Percentiles rank a stretch among this genome's conserved stretches.
Evolutionary conservation across 2,888 invertebrate genomes (phyloP).

Genomic region (Achlya flavicornis): DNA sequence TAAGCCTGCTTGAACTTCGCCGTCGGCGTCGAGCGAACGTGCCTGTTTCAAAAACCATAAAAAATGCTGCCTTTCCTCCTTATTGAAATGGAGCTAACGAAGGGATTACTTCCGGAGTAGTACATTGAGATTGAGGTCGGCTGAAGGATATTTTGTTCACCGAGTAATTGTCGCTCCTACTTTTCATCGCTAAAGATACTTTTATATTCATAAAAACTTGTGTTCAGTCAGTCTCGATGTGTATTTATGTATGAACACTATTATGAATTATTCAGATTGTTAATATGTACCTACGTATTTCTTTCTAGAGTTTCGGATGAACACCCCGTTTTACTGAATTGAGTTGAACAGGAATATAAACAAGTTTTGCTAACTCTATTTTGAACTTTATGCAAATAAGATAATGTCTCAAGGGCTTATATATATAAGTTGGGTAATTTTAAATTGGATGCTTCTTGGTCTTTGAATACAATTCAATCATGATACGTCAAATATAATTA

Average conservation of each 20-base stretch:
- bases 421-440: slow-evolving; percentile 9
- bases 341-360: slow-evolving; percentile 32
- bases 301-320: slow-evolving; percentile 37
- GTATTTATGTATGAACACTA: slow-evolving; percentile 40
- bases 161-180: background rate
- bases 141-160: background rate
- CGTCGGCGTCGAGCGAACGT: slow-evolving; percentile 20
- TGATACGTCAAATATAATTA: background rate
- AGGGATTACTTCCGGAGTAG: slow-evolving; percentile 40
- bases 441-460: background rate
- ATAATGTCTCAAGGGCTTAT: slow-evolving; percentile 17
- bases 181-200: background rate
- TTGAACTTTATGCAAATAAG: slow-evolving; percentile 21
- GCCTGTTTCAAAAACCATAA: slow-evolving; percentile 24
- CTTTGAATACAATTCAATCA: slow-evolving; percentile 2
- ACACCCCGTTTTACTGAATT: slow-evolving; percentile 29
- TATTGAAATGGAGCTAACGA: slow-evolving; percentile 41
- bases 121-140: slow-evolving; percentile 25
- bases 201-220: background rate
- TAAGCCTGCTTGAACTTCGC: slow-evolving; percentile 30
- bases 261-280: slow-evolving; percentile 62
- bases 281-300: slow-evolving; percentile 49
- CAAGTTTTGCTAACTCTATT: slow-evolving; percentile 31
- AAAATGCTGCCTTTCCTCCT: slow-evolving; percentile 25
- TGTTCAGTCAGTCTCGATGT: slow-evolving; percentile 16